These are phyloP conservation scores for Lutjanus argentimaculatus DNA, from an alignment of 2,797 vertebrate genomes.

Conservation along the genomic window DNA sequence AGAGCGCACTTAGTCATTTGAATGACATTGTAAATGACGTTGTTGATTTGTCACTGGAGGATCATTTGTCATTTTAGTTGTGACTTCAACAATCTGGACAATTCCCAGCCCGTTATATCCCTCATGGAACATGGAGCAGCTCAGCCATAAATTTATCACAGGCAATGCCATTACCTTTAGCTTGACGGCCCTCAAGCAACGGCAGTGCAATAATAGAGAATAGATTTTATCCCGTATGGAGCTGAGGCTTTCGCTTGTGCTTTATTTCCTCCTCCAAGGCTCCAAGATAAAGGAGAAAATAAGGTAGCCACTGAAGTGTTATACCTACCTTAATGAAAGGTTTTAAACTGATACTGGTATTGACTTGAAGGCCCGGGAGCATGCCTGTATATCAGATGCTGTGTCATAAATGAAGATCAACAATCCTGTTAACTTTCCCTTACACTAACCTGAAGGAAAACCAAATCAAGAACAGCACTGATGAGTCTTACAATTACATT, in stretches of 20 bases:
- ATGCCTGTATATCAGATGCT: slow-evolving; percentile 55
- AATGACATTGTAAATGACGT: slow-evolving; percentile 71
- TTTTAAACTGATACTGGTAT: slow-evolving; percentile 76
- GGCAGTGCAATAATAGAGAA: slow-evolving; percentile 86
- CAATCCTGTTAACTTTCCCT: slow-evolving; percentile 52
- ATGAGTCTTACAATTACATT: slow-evolving; percentile 53
- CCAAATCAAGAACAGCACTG: slow-evolving; percentile 31
- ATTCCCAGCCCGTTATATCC: slow-evolving; percentile 73
- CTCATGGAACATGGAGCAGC: slow-evolving; percentile 74
- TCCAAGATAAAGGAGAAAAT: slow-evolving; percentile 80
- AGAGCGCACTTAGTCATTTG: slow-evolving; percentile 67
- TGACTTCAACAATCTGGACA: slow-evolving; percentile 79
- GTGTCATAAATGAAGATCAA: slow-evolving; percentile 77
- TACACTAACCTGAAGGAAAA: slow-evolving; percentile 60
- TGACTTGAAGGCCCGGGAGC: slow-evolving; percentile 65
- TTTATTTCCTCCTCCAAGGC: slow-evolving; percentile 83
- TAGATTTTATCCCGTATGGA: slow-evolving; percentile 86
- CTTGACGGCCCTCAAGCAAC: slow-evolving; percentile 83
- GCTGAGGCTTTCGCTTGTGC: slow-evolving; percentile 75
- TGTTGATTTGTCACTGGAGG: slow-evolving; percentile 77
- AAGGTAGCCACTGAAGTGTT: slow-evolving; percentile 76
- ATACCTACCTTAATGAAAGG: slow-evolving; percentile 78
- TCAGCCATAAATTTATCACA: slow-evolving; percentile 83
- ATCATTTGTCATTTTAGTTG: slow-evolving; percentile 79
- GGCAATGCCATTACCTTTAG: slow-evolving; percentile 83